These are phyloP conservation scores for Cardinalis cardinalis DNA, from an alignment of 2,113 vertebrate species.

Conservation along the genomic window DNA sequence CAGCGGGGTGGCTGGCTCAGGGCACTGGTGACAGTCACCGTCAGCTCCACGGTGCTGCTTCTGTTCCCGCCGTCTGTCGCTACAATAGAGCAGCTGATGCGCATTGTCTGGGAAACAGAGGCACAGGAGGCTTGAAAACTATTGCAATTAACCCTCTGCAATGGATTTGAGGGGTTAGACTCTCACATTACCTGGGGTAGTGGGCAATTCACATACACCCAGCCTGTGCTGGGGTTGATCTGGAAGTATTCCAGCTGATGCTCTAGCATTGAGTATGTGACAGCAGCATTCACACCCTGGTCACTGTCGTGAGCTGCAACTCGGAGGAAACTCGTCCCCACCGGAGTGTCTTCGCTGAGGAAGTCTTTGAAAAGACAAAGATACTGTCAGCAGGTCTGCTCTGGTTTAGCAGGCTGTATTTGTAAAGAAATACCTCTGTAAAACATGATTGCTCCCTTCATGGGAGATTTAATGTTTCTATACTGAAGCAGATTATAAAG, in stretches of 20 bases:
- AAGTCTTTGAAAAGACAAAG: conserved; percentile 75
- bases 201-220: conserved; percentile 82
- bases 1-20: conserved; percentile 85
- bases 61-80: conserved; percentile 85
- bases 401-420: background rate
- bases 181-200: conserved; percentile 76
- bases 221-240: conserved; percentile 86
- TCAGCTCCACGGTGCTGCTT: conserved; percentile 83
- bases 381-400: background rate
- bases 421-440: background rate
- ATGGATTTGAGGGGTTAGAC: background rate
- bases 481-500: background rate
- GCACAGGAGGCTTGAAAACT: background rate
- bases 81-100: conserved; percentile 75
- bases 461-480: background rate
- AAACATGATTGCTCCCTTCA: background rate
- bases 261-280: conserved; percentile 80
- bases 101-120: conserved; percentile 59
- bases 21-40: conserved; percentile 79
- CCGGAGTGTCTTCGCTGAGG: conserved; percentile 81
- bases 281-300: conserved; percentile 85
- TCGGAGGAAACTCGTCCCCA: conserved; percentile 85
- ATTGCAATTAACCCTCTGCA: background rate
- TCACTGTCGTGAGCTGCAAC: conserved; percentile 85
- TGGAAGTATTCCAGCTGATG: conserved; percentile 82